Percentiles rank a stretch among this genome's conserved stretches.
Conservation (phyloP, 1,140 invertebrate genomes). For the Drosophila ogumai region DNA sequence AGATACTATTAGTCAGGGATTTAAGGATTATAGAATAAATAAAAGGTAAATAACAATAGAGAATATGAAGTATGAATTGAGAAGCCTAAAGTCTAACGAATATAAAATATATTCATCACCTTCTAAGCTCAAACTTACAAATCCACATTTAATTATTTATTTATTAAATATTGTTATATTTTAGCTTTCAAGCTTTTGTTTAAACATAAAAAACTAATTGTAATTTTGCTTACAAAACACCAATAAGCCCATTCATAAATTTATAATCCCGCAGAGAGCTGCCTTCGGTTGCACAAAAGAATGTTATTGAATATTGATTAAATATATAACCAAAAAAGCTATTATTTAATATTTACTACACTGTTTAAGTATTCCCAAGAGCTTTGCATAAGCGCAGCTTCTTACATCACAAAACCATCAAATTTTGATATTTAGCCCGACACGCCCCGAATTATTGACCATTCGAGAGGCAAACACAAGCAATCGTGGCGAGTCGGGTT, state of each 20-base stretch:
- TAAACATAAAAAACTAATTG: conserved; percentile 3
- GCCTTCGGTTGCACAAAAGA: background rate
- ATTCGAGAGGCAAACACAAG: conserved; percentile 15
- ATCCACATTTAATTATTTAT: background rate
- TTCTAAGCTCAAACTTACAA: background rate
- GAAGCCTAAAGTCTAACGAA: background rate
- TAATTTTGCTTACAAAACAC: background rate
- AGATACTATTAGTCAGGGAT: background rate
- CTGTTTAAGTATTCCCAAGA: conserved; percentile 7
- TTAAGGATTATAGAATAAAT: background rate
- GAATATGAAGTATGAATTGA: background rate
- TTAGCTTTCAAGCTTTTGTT: background rate
- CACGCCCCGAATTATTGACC: conserved; percentile 51
- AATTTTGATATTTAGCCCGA: conserved; percentile 35
- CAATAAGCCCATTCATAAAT: conserved; percentile 2
- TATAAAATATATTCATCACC: too few species aligned
- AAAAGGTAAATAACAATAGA: background rate
- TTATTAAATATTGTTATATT: background rate
- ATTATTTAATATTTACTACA: conserved; percentile 18
- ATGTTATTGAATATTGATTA: conserved; percentile 26
- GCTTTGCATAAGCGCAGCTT: background rate
- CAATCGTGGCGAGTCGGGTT: conserved; percentile 14
- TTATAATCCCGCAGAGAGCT: background rate
- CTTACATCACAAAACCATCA: conserved; percentile 46
- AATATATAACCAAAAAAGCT: conserved; percentile 4